Evolutionary conservation across 2,888 invertebrate genomes (phyloP), one percentile per base, ranked within the genome.

Genomic region (Hipparchia sbordonii): DNA sequence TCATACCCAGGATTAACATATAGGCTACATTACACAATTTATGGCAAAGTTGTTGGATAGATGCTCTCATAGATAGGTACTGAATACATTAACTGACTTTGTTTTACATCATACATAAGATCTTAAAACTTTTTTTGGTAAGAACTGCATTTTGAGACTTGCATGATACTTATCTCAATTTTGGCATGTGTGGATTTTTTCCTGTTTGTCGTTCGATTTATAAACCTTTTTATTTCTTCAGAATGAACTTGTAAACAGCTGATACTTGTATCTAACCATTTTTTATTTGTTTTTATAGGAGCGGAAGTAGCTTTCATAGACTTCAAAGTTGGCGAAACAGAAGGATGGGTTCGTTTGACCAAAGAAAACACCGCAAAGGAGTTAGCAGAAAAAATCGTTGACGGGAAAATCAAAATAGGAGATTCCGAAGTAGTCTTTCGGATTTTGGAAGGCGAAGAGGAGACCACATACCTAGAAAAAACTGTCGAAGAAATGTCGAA

Each of bases 291-390:
- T 65, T 23, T 13, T 56, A 10, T 48, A 70, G 69, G 54, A 13
- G 62, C 52, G 2, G 95, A 96, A 56, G 92, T 97, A 65, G 96
- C 96, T 0, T 98, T 95, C 84, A 95, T 98, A 76, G 97, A 97
- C 83, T 97, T 95, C 85, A 95, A 95, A 78, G 95, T 95, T 69
- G 97, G 97, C 0, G 96, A 97, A 77, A 89, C 94, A 5, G 95
- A 96, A 79, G 98, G 97, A 0, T 96, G 96, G 89, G 93, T 97
- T 23, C 95, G 98, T 60, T 94, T 97, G 69, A 87, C 95, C 3
- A 95, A 95, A 74, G 96, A 96, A 82, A 95, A 97, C 83, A 88
- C 95, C 7, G 97, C 97, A 0, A 95, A 95, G 76, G 94, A 95
- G 70, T 86, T 97, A 70, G 82, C 95, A 23, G 95, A 95, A 62